Conservation (phyloP, 2,888 invertebrate species). For the Apantesis nais region DNA sequence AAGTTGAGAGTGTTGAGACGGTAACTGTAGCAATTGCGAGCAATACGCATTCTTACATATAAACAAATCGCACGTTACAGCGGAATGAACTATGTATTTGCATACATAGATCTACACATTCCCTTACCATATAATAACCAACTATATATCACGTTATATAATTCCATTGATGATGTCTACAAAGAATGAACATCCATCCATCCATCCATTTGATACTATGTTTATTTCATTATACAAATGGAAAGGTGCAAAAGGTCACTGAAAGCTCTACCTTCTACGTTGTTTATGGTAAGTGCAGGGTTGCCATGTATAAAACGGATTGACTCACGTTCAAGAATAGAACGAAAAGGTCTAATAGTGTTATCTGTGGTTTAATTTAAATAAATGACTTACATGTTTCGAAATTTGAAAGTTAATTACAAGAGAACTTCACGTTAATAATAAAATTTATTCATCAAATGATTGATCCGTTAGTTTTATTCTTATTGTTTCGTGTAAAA, state of each 20-base stretch:
- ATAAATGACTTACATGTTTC: background rate
- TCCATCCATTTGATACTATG: slow-evolving; percentile 39
- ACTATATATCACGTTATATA: background rate
- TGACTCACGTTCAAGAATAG: slow-evolving; percentile 14
- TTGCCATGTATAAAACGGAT: slow-evolving; percentile 22
- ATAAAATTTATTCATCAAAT: slow-evolving; percentile 7
- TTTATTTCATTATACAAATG: slow-evolving; percentile 57
- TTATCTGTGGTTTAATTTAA: slow-evolving; percentile 9
- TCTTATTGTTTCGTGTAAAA: slow-evolving; percentile 5
- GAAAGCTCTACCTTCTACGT: slow-evolving; percentile 33
- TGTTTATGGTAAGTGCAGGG: slow-evolving; percentile 36
- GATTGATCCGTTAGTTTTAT: slow-evolving; percentile 10
- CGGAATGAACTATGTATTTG: no score
- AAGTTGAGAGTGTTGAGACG: background rate
- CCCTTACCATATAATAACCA: background rate
- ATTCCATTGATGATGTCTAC: background rate
- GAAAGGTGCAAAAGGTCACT: slow-evolving; percentile 49
- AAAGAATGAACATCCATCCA: slow-evolving; percentile 21
- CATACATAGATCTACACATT: background rate
- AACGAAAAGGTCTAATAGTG: slow-evolving; percentile 11
- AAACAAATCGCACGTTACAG: background rate
- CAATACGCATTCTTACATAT: background rate
- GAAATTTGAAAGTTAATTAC: background rate
- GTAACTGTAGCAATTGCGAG: no score
- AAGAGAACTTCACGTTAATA: slow-evolving; percentile 3